Evolutionary conservation across 2,113 vertebrate genomes (phyloP), one percentile per base, ranked within the genome.

Genomic region (Strix uralensis): DNA sequence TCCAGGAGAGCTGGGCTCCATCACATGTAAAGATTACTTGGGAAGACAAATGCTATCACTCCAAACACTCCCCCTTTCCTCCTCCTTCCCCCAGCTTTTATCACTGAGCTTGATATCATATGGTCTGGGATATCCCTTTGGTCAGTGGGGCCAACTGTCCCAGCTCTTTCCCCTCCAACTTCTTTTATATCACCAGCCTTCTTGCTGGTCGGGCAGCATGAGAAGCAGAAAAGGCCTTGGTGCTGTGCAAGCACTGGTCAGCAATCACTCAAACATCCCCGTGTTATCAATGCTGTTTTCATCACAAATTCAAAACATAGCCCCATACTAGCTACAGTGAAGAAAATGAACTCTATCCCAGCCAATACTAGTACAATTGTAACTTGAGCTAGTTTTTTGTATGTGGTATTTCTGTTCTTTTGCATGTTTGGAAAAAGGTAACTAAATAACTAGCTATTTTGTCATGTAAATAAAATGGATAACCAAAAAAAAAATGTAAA

Each of bases 1-100:
- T 86, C 55, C 32, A 63, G 82, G 51, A 83, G 4, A 74, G 63
- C 22, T 34, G 42, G 25, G 80, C 26, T 27, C 1, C 16, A 36
- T 47, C 34, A 29, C 3, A 5, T 5, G 0, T 78, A 32, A 54
- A 0, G 0, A 5, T n/a, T 47, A 7, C 59, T 54, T 49, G 17
- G 38, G 42, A 58, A 27, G 21, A 29, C 58, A 77, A 46, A 72
- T 8, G 10, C 11, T 32, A 51, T 29, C 23, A 25, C 20, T 83
- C 26, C 2, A 7, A 40, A 70, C 5, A 7, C 34, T 7, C 22
- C 30, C 42, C 21, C 58, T 20, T 0, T 42, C 29, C 15, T 63
- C 1, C 22, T 36, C 32, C 27, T 65, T 57, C 17, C 23, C 12
- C n/a, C 17, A 25, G 26, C 30, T 91, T 85, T 57, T 32, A 38